Conservation (phyloP, 2,113 vertebrate species). For the Mastomys natalensis region DNA sequence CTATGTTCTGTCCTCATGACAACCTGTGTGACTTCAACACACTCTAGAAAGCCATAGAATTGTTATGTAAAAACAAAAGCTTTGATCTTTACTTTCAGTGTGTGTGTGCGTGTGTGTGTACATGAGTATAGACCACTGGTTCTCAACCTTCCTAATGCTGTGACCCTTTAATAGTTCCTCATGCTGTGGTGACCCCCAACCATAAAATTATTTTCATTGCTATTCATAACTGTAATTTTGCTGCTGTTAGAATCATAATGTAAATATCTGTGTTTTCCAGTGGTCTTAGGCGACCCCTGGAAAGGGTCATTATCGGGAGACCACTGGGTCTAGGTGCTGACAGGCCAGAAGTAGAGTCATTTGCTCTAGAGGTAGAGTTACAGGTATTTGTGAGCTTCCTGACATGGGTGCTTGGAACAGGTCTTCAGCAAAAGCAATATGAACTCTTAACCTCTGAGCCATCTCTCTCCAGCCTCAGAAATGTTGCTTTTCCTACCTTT, state of each 20-base stretch:
- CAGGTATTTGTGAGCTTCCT: background rate
- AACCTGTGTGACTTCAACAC: fast-evolving
- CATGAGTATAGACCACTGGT: background rate
- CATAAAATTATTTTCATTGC: background rate
- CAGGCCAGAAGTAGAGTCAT: too few relatives aligned
- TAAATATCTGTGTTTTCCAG: too few relatives aligned
- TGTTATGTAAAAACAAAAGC: background rate
- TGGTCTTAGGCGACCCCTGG: too few relatives aligned
- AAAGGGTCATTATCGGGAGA: too few relatives aligned
- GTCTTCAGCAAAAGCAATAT: background rate
- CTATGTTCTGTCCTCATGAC: fast-evolving
- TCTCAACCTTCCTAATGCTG: background rate
- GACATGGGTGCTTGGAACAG: background rate
- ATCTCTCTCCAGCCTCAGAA: background rate
- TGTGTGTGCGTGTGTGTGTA: background rate
- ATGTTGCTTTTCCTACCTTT: background rate
- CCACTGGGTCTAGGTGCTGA: background rate
- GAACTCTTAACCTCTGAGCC: background rate
- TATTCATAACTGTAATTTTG: background rate
- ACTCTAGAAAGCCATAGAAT: background rate
- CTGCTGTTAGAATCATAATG: too few relatives aligned
- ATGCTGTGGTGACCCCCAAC: background rate
- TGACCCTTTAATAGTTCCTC: background rate
- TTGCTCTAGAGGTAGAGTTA: background rate
- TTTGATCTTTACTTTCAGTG: background rate